These are phyloP conservation scores for Drosophila carrolli DNA, from an alignment of 1,140 invertebrate species.

Conservation along the genomic window DNA sequence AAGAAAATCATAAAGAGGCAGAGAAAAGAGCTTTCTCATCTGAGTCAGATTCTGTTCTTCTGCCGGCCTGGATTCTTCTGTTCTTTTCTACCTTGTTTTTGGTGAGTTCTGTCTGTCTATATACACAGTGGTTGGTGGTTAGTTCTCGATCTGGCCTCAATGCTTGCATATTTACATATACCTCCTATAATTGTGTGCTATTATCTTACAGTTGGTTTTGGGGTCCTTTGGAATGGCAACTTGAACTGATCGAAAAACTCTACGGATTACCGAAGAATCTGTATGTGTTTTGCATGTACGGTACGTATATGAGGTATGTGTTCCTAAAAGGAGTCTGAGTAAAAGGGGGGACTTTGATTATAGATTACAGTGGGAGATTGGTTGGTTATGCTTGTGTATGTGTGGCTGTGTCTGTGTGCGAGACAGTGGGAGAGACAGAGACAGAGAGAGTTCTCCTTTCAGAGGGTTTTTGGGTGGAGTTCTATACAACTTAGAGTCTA, in stretches of 20 bases:
- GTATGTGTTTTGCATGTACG: conserved; percentile 19
- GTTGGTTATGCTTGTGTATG: conserved; percentile 31
- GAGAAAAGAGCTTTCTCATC: background rate
- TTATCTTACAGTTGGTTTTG: conserved; percentile 5
- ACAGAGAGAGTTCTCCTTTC: conserved; percentile 41
- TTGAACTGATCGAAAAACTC: conserved; percentile 48
- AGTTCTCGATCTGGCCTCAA: conserved; percentile 5
- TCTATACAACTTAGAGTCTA: conserved; percentile 72
- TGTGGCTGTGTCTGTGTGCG: conserved; percentile 25
- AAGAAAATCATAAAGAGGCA: background rate
- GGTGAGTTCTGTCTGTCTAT: conserved; percentile 46
- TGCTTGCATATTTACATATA: conserved; percentile 28
- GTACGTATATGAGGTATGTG: conserved; percentile 26
- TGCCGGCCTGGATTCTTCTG: conserved; percentile 23
- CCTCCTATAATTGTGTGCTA: background rate
- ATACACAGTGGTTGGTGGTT: conserved; percentile 37
- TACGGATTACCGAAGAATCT: conserved; percentile 14
- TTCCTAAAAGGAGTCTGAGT: conserved; percentile 38
- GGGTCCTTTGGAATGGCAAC: conserved; percentile 15
- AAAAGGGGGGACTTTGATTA: conserved; percentile 43
- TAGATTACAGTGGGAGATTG: conserved; percentile 55
- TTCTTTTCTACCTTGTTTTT: conserved; percentile 16
- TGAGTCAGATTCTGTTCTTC: conserved; percentile 1
- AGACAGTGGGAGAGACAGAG: conserved; percentile 41
- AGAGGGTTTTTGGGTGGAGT: conserved; percentile 33